phyloP scores from a whole-genome alignment of 2,113 vertebrate genomes.

The Leptobrachium leishanense region DNA sequence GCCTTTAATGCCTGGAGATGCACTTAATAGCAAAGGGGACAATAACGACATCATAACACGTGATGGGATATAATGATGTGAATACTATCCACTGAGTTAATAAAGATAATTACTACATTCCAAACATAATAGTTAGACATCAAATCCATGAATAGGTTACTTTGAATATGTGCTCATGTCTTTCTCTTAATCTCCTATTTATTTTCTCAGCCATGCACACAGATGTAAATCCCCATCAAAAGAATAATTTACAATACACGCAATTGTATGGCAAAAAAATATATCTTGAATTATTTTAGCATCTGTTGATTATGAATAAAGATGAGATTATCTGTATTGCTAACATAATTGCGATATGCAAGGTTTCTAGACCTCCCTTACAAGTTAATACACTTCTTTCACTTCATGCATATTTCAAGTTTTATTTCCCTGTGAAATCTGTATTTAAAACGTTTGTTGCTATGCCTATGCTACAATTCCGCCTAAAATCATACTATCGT shows the following conservation, averaged over 20 bases:
- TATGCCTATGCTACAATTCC: not conserved
- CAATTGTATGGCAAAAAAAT: not conserved
- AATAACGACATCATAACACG: no score
- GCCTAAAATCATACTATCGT: not conserved
- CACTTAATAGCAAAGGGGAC: not conserved
- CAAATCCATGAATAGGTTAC: not conserved
- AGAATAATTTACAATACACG: not conserved
- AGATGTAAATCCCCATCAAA: not conserved
- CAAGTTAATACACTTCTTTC: slow-evolving; percentile 12
- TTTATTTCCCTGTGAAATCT: not conserved
- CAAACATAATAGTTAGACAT: not conserved
- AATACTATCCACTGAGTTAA: not conserved
- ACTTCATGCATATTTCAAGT: not conserved
- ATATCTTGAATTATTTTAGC: slow-evolving; percentile 13
- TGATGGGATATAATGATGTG: not conserved
- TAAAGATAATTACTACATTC: not conserved
- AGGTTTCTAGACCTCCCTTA: slow-evolving; percentile 6
- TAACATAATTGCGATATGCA: slow-evolving; percentile 6
- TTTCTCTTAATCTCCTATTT: not conserved
- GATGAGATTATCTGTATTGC: not conserved
- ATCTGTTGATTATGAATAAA: slow-evolving; percentile 16
- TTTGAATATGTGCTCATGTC: not conserved
- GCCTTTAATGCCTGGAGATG: no score
- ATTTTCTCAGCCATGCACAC: not conserved
- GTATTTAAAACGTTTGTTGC: not conserved